Evolutionary conservation across 1,140 invertebrate genomes (phyloP).

Genomic region (Epicauta chinensis): DNA sequence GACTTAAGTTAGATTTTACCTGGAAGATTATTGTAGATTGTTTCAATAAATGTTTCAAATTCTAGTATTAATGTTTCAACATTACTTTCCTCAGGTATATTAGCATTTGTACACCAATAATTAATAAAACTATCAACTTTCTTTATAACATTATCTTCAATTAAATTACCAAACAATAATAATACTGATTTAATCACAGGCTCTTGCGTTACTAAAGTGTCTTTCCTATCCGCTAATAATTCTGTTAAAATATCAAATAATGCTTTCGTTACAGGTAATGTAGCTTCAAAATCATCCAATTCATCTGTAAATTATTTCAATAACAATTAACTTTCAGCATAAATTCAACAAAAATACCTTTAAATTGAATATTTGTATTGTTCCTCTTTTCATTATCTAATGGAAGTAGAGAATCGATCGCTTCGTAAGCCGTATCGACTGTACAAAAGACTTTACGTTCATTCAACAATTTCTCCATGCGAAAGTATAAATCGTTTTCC

Average conservation of each 20-base stretch:
- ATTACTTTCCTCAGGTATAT: constrained; percentile 25
- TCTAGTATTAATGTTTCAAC: constrained; percentile 25
- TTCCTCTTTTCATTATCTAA: constrained; percentile 2
- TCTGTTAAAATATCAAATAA: constrained; percentile 37
- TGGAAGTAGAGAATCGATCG: constrained; percentile 35
- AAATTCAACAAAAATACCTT: too few species aligned
- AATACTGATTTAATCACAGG: constrained; percentile 36
- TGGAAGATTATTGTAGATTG: constrained; percentile 21
- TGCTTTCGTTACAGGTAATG: constrained; percentile 35
- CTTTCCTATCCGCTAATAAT: constrained; percentile 30
- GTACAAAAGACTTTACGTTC: constrained; percentile 39
- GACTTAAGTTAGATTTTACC: constrained; percentile 18
- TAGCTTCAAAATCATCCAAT: constrained; percentile 37
- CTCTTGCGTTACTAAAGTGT: constrained; percentile 34
- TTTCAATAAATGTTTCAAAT: constrained; percentile 28
- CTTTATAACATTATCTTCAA: constrained; percentile 28
- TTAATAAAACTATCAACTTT: constrained; percentile 20
- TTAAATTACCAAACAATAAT: constrained; percentile 27
- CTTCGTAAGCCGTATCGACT: constrained; percentile 40
- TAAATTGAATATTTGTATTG: constrained; percentile 17
- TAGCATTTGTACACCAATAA: constrained; percentile 22
- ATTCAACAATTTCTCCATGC: constrained; percentile 33
- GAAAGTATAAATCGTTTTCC: constrained; percentile 25
- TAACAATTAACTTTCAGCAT: too few species aligned
- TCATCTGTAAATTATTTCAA: too few species aligned